Evolutionary conservation across 2,888 invertebrate genomes (phyloP).

Genomic region (Carpatolechia fugitivella): DNA sequence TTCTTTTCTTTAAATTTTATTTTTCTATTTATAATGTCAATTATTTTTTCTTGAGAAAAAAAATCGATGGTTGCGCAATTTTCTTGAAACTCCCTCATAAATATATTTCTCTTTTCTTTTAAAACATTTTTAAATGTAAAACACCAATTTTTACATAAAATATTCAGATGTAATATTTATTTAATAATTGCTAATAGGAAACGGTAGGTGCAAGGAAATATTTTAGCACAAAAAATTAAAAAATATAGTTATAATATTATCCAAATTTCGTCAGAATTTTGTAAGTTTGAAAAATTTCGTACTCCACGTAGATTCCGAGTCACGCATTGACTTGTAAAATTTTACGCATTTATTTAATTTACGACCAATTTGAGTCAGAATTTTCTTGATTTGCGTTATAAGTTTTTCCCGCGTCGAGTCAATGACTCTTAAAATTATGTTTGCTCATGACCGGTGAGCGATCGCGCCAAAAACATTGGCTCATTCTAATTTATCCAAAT

Average conservation of each 20-base stretch:
- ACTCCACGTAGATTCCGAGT: background rate
- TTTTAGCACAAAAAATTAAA: too few relatives aligned
- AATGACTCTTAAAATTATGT: constrained; percentile 63
- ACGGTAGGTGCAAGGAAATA: too few relatives aligned
- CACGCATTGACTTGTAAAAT: background rate
- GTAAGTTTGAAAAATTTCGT: too few relatives aligned
- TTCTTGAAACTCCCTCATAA: background rate
- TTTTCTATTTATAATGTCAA: too few relatives aligned
- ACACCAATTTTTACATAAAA: too few relatives aligned
- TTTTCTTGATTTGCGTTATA: constrained; percentile 28
- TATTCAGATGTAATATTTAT: too few relatives aligned
- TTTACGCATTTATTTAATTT: constrained; percentile 21
- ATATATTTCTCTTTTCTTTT: background rate
- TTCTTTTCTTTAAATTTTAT: constrained; percentile 10
- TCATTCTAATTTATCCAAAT: constrained; percentile 39
- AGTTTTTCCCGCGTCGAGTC: constrained; percentile 50
- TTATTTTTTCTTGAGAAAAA: constrained; percentile 1
- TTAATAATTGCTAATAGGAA: too few relatives aligned
- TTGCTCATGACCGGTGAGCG: constrained; percentile 50
- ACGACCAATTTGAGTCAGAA: constrained; percentile 30
- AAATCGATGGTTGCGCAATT: constrained; percentile 7
- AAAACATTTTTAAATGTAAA: too few relatives aligned
- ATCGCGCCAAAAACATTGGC: constrained; percentile 51
- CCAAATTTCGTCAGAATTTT: too few relatives aligned
- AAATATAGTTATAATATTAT: too few relatives aligned